A percentile compares a stretch with the other conserved stretches of the same genome.
Evolutionary conservation across 2,797 vertebrate genomes (phyloP).

Genomic region (Epinephelus awoara): DNA sequence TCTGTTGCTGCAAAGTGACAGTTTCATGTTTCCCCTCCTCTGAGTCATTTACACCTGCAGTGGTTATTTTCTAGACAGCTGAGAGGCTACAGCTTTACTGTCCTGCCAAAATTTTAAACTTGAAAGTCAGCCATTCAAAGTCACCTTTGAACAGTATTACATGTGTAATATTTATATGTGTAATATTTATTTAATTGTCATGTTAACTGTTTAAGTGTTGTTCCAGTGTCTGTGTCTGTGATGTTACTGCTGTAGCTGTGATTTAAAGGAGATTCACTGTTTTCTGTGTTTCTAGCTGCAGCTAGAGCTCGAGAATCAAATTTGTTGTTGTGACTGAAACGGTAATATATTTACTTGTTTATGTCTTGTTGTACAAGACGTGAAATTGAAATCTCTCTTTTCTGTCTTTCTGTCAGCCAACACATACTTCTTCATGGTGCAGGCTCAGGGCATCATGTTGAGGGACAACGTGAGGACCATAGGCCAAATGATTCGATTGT

Average conservation of each 20-base stretch:
- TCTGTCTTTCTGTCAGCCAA: conserved; percentile 86
- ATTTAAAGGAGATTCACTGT: no score
- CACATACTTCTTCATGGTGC: conserved; percentile 98
- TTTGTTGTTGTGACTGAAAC: background rate
- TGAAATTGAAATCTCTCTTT: no score
- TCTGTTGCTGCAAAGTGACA: background rate
- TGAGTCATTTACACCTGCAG: background rate
- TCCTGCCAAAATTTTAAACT: background rate
- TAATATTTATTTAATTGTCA: no score
- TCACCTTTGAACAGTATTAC: no score
- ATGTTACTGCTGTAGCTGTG: no score
- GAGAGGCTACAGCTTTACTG: background rate
- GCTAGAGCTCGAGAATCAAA: background rate
- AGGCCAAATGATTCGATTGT: conserved; percentile 95
- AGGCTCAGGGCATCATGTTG: conserved; percentile 98
- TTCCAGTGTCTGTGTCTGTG: no score
- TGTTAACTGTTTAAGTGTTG: background rate
- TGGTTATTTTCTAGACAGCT: background rate
- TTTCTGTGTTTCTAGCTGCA: background rate
- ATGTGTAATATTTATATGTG: no score
- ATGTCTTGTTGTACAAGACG: background rate
- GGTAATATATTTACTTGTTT: background rate
- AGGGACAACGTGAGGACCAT: conserved; percentile 97
- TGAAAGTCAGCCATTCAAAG: background rate
- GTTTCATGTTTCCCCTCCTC: background rate